Evolutionary conservation across 2,113 vertebrate species (phyloP).

Genomic region (Macaca mulatta): DNA sequence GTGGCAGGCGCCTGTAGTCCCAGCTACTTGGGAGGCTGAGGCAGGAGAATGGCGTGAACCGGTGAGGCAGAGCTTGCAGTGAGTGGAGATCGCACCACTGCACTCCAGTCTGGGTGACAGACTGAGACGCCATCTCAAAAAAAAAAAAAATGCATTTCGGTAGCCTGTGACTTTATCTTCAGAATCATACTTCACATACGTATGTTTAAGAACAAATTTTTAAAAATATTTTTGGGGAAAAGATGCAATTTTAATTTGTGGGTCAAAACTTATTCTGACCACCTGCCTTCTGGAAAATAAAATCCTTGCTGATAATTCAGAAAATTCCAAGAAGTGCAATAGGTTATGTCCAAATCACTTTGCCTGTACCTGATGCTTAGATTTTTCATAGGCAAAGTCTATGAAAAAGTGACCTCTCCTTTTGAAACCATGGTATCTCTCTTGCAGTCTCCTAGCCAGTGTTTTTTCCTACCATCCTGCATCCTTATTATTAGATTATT

Average conservation of each 20-base stretch:
- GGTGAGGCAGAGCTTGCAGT: too few relatives aligned
- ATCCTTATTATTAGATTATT: neutral
- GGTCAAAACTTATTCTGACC: neutral
- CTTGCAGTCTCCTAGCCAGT: neutral
- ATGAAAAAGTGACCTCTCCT: neutral
- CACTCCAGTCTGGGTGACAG: neutral
- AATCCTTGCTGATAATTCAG: constrained; percentile 14
- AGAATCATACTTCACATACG: neutral
- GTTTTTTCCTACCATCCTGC: neutral
- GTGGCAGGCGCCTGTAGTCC: too few relatives aligned
- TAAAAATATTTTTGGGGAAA: neutral
- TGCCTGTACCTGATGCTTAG: neutral
- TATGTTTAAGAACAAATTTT: neutral
- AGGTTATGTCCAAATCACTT: neutral
- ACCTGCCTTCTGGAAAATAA: neutral
- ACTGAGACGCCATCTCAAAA: neutral
- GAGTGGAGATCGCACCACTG: too few relatives aligned
- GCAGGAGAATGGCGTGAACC: too few relatives aligned
- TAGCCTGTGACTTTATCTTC: neutral
- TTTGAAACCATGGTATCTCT: neutral
- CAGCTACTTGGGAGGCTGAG: too few relatives aligned
- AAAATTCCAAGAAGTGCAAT: neutral
- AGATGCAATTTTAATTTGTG: neutral
- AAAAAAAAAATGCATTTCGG: neutral
- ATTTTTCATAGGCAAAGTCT: neutral